Evolutionary conservation across 2,113 vertebrate genomes (phyloP).

Genomic region (Lutjanus erythropterus): DNA sequence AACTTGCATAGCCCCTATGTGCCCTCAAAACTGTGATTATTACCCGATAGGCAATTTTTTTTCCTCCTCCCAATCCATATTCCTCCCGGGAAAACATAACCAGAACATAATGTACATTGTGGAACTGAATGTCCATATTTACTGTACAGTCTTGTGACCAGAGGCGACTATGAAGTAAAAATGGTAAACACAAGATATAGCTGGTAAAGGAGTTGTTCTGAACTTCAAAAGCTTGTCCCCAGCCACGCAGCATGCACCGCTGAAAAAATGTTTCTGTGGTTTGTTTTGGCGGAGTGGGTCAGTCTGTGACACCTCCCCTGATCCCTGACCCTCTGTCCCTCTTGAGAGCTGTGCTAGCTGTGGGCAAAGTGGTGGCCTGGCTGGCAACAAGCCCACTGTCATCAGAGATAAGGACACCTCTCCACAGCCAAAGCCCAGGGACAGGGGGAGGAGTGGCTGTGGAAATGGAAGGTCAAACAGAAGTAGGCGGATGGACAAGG

Average conservation of each 20-base stretch:
- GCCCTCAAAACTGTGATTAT: constrained; percentile 78
- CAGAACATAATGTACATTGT: constrained; percentile 38
- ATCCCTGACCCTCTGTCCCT: constrained; percentile 58
- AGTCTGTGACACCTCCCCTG: constrained; percentile 51
- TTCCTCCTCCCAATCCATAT: constrained; percentile 34
- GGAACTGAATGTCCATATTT: constrained; percentile 32
- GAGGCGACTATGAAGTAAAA: constrained; percentile 26
- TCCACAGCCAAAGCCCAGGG: constrained; percentile 42
- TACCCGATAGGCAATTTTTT: constrained; percentile 58
- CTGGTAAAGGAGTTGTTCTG: constrained; percentile 6
- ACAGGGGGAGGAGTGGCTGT: constrained; percentile 55
- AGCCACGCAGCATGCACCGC: constrained; percentile 6
- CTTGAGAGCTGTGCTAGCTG: constrained; percentile 59
- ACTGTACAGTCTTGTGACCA: constrained; percentile 22
- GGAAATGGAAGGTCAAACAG: constrained; percentile 66
- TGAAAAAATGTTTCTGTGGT: constrained; percentile 45
- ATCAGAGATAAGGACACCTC: constrained; percentile 74
- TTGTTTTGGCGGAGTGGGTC: constrained; percentile 56
- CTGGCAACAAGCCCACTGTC: constrained; percentile 69
- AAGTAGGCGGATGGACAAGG: constrained; percentile 38
- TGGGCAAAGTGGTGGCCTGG: constrained; percentile 64
- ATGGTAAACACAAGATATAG: constrained; percentile 18
- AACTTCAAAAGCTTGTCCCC: constrained; percentile 24
- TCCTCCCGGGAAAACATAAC: constrained; percentile 38
- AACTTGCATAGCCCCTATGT: constrained; percentile 75